Conservation (phyloP, 2,888 invertebrate species). For the Phaonia tiefii region DNA sequence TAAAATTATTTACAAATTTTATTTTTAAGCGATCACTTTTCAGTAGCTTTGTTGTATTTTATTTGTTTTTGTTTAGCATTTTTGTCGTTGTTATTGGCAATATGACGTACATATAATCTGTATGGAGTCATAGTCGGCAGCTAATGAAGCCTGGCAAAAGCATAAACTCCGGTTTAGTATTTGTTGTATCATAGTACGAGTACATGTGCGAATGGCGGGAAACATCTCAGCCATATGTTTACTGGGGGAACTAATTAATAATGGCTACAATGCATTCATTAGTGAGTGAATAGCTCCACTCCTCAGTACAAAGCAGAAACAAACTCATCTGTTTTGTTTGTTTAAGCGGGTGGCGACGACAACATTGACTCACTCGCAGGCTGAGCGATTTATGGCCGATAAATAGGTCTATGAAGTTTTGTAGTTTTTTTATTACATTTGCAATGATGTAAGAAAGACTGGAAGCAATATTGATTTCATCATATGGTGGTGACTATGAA, state of each 20-base stretch:
- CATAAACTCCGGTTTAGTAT: slow-evolving; percentile 22
- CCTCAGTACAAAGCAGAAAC: neutral
- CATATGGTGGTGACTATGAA: neutral
- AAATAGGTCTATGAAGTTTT: neutral
- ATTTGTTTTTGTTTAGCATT: neutral
- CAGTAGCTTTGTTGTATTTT: slow-evolving; percentile 5
- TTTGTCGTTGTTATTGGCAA: neutral
- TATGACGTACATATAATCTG: neutral
- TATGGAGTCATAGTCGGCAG: neutral
- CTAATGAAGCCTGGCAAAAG: neutral
- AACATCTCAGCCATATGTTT: too few relatives aligned
- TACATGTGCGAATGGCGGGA: too few relatives aligned
- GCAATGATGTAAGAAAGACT: neutral
- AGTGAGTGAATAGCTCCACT: neutral
- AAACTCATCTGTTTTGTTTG: neutral
- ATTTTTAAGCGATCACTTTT: neutral
- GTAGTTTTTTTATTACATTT: neutral
- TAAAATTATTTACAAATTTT: neutral
- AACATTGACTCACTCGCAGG: neutral
- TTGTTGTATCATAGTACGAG: too few relatives aligned
- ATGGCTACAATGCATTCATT: neutral
- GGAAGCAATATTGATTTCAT: neutral
- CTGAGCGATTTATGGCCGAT: too few relatives aligned
- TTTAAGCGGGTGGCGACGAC: neutral
- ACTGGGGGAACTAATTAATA: neutral